Percentiles rank a stretch among this genome's conserved stretches.
Conservation (phyloP, 2,888 invertebrate species). For the Byasa hedistus region DNA sequence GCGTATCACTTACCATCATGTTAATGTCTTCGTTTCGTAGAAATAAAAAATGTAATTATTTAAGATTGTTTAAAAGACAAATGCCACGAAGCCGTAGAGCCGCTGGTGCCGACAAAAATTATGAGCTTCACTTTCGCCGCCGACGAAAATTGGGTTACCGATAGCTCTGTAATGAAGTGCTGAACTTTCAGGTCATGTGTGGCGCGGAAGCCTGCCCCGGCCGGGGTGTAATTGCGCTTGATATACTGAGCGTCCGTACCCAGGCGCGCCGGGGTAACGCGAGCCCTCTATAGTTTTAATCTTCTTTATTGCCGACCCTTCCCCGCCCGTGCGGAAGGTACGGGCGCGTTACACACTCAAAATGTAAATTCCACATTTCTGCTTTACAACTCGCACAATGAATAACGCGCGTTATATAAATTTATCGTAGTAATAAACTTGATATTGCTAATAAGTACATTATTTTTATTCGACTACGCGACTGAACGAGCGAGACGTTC, state of each 20-base stretch:
- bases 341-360: conserved; percentile 18
- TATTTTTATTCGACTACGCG: no score
- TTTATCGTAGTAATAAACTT: no score
- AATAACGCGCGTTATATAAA: not conserved
- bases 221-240: conserved; percentile 56
- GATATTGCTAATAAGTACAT: no score
- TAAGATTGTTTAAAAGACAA: no score
- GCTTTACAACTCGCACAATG: not conserved
- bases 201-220: conserved; percentile 40
- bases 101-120: conserved; percentile 47
- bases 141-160: conserved; percentile 54
- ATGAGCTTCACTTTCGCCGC: conserved; percentile 52
- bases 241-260: conserved; percentile 60
- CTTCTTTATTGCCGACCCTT: conserved; percentile 72
- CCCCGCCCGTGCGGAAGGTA: conserved; percentile 28
- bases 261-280: conserved; percentile 52
- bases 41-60: no score
- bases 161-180: conserved; percentile 68
- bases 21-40: no score
- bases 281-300: conserved; percentile 68
- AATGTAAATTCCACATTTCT: conserved; percentile 19
- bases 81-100: no score
- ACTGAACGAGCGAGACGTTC: no score
- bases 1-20: no score
- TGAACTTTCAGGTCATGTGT: conserved; percentile 73